phyloP scores from a whole-genome alignment of 1,140 invertebrate species.

The Rhyacophila brunnea region DNA sequence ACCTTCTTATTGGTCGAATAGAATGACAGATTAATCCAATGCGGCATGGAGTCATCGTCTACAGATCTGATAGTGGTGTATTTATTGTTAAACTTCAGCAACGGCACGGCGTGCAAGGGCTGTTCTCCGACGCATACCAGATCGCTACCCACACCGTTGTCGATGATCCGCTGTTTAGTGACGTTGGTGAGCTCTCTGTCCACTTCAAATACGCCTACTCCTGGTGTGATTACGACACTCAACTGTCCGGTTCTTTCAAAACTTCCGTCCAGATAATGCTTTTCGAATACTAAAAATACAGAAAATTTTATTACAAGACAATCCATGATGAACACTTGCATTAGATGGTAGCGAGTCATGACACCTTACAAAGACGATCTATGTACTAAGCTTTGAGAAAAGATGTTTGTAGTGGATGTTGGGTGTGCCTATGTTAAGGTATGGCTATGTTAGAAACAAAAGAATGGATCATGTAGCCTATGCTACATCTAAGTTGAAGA shows the following conservation, averaged over 20 bases:
- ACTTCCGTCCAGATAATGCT: slow-evolving; percentile 95
- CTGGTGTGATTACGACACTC: slow-evolving; percentile 96
- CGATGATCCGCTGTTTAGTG: slow-evolving; percentile 97
- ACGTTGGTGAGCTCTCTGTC: slow-evolving; percentile 96
- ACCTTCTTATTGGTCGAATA: slow-evolving; percentile 94
- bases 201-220: slow-evolving; percentile 96
- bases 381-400: no score
- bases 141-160: slow-evolving; percentile 93
- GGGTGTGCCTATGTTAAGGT: no score
- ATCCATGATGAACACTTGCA: no score
- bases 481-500: no score
- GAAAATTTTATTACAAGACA: no score
- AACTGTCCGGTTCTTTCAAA: slow-evolving; percentile 98
- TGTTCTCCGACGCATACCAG: slow-evolving; percentile 99
- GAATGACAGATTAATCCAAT: slow-evolving; percentile 98
- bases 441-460: no score
- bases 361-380: no score
- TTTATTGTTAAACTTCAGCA: slow-evolving; percentile 95
- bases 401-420: no score
- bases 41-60: slow-evolving; percentile 97
- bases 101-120: slow-evolving; percentile 94
- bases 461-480: no score
- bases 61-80: slow-evolving; percentile 77
- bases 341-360: no score
- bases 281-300: slow-evolving; percentile 86